Evolutionary conservation across 2,113 vertebrate genomes (phyloP).

Genomic region (Elaphurus davidianus): DNA sequence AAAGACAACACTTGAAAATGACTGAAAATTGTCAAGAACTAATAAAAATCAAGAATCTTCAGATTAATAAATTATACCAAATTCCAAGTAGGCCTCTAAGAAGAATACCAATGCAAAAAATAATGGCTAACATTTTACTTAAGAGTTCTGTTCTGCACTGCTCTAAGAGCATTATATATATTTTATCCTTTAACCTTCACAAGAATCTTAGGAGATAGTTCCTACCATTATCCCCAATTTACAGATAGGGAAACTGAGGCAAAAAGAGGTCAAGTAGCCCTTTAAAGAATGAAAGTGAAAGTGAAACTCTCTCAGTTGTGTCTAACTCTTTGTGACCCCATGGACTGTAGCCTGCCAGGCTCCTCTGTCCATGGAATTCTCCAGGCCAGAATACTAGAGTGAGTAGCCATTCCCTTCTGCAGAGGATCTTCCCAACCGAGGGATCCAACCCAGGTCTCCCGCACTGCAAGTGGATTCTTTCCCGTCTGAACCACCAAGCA

Average conservation of each 20-base stretch:
- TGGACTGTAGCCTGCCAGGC: background rate
- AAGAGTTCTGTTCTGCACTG: background rate
- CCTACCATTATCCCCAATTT: background rate
- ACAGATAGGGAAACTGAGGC: background rate
- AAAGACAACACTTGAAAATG: background rate
- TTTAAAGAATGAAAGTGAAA: background rate
- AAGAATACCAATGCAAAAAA: background rate
- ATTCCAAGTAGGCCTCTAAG: background rate
- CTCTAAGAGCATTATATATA: background rate
- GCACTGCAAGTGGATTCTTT: background rate
- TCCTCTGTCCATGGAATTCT: background rate
- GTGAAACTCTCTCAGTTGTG: background rate
- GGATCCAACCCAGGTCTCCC: background rate
- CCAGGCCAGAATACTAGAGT: background rate
- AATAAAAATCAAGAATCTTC: background rate
- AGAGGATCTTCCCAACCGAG: background rate
- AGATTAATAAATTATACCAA: background rate
- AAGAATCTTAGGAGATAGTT: background rate
- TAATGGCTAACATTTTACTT: background rate
- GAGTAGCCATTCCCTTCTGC: background rate
- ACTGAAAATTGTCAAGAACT: background rate
- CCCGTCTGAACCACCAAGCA: background rate
- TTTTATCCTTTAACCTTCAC: background rate
- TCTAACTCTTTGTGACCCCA: background rate
- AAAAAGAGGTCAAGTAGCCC: background rate